Conservation (phyloP, 1,140 invertebrate species). For the Pygmarrhopalites habei region DNA sequence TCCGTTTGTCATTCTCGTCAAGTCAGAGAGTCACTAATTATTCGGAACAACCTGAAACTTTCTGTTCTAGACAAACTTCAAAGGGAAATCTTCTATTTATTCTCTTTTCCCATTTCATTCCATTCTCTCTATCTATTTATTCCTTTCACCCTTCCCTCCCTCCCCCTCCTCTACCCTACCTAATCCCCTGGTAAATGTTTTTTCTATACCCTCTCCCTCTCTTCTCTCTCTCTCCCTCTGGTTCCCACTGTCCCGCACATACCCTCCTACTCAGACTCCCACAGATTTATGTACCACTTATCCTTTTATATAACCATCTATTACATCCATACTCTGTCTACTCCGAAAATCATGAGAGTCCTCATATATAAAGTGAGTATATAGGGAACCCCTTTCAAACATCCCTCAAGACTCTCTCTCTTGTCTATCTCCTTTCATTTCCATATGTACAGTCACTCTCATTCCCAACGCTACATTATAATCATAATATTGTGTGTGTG, state of each 20-base stretch:
- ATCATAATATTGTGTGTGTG: background rate
- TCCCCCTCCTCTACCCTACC: background rate
- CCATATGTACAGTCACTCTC: no score
- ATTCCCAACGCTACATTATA: no score
- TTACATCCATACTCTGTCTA: no score
- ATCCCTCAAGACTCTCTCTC: no score
- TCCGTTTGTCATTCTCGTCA: slow-evolving; percentile 17
- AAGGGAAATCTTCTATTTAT: slow-evolving; percentile 37
- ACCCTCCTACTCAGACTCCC: no score
- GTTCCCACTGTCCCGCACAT: background rate
- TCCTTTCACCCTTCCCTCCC: background rate
- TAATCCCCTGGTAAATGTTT: slow-evolving; percentile 24
- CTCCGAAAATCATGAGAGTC: no score
- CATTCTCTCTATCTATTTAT: slow-evolving; percentile 13
- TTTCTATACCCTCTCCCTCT: slow-evolving; percentile 2
- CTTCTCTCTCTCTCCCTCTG: background rate
- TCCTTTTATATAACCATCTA: no score
- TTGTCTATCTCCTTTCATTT: no score
- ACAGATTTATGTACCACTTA: no score
- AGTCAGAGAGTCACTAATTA: slow-evolving; percentile 36
- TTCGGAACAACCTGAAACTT: slow-evolving; percentile 36
- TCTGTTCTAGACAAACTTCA: slow-evolving; percentile 32
- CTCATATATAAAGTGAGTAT: no score
- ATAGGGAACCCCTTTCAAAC: no score
- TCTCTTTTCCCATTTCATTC: slow-evolving; percentile 24